phyloP scores from a whole-genome alignment of 2,888 invertebrate species.

The Meiosimyza platycephala region DNA sequence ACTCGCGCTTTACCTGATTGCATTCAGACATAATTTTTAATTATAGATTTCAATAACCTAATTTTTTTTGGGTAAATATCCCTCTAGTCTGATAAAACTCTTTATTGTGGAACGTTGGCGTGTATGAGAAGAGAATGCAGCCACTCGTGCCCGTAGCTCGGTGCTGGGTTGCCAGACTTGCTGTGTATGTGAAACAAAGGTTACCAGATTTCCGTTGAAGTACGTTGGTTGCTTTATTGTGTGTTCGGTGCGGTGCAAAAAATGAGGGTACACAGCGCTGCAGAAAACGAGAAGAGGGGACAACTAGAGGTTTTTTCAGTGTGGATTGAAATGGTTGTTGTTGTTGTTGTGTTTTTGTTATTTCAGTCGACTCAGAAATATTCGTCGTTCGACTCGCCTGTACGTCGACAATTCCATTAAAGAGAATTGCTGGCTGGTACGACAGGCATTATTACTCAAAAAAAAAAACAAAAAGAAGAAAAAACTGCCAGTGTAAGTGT shows the following conservation, averaged over 20 bases:
- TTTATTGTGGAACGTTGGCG: neutral
- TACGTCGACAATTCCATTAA: slow-evolving; percentile 36
- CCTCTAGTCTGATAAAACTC: too few species aligned
- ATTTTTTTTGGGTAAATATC: too few species aligned
- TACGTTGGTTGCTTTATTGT: slow-evolving; percentile 20
- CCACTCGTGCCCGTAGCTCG: neutral
- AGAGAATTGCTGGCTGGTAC: slow-evolving; percentile 32
- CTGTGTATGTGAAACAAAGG: slow-evolving; percentile 22
- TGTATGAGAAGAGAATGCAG: slow-evolving; percentile 31
- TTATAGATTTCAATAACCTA: too few species aligned
- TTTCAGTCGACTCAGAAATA: slow-evolving; percentile 43
- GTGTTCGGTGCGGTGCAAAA: slow-evolving; percentile 29
- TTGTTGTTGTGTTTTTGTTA: slow-evolving; percentile 45
- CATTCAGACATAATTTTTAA: too few species aligned
- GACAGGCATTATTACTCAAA: slow-evolving; percentile 27
- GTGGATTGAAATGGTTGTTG: slow-evolving; percentile 7
- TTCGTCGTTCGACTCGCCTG: slow-evolving; percentile 34
- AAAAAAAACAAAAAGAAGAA: neutral
- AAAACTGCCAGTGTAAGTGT: slow-evolving; percentile 1
- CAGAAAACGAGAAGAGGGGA: neutral
- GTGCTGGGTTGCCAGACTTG: slow-evolving; percentile 33
- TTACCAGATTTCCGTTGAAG: slow-evolving; percentile 37
- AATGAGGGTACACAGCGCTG: slow-evolving; percentile 26
- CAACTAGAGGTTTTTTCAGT: neutral
- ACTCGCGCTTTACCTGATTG: too few species aligned